These are phyloP conservation scores for Scaptomyza graminum DNA, from an alignment of 1,140 invertebrate genomes.

Conservation along the genomic window DNA sequence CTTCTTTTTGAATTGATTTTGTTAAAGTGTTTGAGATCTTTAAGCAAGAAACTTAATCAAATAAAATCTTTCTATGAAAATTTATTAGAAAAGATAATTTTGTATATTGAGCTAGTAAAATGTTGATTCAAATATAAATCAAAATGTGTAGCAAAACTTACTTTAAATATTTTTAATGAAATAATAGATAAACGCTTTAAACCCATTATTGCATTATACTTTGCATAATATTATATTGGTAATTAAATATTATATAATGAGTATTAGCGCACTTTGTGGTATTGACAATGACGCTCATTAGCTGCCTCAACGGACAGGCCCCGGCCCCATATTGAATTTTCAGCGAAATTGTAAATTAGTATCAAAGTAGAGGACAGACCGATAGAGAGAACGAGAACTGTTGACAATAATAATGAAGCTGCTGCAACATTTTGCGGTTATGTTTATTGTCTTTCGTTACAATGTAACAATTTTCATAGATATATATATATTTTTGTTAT, in stretches of 20 bases:
- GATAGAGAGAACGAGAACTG: constrained; percentile 31
- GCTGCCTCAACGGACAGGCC: background rate
- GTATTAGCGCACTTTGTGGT: background rate
- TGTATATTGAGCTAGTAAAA: no score
- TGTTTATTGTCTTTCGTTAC: constrained; percentile 59
- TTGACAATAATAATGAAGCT: constrained; percentile 73
- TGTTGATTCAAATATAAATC: no score
- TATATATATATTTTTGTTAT: constrained; percentile 8
- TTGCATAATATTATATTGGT: background rate
- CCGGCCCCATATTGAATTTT: constrained; percentile 14
- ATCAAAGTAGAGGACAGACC: background rate
- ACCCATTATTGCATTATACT: background rate
- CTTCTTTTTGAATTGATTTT: no score
- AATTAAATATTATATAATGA: no score
- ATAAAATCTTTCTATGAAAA: no score
- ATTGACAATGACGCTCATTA: background rate
- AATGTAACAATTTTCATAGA: constrained; percentile 20
- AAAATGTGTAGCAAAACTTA: no score
- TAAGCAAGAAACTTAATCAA: no score
- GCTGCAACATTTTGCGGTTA: constrained; percentile 67
- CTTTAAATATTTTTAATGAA: no score
- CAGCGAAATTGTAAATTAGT: constrained; percentile 35
- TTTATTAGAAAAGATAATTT: no score
- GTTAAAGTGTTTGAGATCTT: no score
- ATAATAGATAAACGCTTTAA: background rate